phyloP scores from a whole-genome alignment of 2,888 invertebrate genomes.

The Calameuta idolon region DNA sequence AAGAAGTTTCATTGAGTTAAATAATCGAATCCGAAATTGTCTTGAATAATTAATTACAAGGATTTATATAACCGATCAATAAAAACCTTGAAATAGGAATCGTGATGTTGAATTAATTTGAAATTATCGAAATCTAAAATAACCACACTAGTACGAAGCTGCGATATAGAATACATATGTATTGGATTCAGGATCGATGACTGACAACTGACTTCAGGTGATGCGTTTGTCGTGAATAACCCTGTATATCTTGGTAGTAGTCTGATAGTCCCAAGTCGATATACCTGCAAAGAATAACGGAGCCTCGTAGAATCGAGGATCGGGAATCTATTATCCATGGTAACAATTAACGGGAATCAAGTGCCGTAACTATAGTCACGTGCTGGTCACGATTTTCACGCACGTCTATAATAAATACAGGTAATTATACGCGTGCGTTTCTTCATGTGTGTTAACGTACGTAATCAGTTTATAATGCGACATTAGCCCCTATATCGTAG shows the following conservation, averaged over 20 bases:
- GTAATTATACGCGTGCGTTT: not conserved
- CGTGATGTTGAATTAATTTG: not conserved
- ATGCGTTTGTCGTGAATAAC: not conserved
- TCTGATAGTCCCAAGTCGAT: constrained; percentile 28
- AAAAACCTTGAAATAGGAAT: not conserved
- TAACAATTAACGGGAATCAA: not conserved
- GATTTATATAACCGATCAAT: not conserved
- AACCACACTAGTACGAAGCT: not conserved
- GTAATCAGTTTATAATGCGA: not conserved
- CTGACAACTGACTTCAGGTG: not conserved
- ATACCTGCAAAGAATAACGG: not conserved
- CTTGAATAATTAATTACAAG: not conserved
- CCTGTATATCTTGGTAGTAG: constrained; percentile 21
- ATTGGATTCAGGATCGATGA: not conserved
- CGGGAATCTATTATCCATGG: not conserved
- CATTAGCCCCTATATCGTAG: not conserved
- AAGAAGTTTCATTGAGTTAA: too few relatives aligned
- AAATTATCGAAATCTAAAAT: not conserved
- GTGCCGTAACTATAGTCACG: not conserved
- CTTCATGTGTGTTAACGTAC: not conserved
- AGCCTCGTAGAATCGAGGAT: not conserved
- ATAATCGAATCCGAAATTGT: not conserved
- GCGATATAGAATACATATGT: not conserved
- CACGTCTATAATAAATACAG: not conserved
- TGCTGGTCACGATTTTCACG: not conserved